Conservation (phyloP, 30 jellyfish, hydroid and myxozoan species). For the Hydractinia echinata region DNA sequence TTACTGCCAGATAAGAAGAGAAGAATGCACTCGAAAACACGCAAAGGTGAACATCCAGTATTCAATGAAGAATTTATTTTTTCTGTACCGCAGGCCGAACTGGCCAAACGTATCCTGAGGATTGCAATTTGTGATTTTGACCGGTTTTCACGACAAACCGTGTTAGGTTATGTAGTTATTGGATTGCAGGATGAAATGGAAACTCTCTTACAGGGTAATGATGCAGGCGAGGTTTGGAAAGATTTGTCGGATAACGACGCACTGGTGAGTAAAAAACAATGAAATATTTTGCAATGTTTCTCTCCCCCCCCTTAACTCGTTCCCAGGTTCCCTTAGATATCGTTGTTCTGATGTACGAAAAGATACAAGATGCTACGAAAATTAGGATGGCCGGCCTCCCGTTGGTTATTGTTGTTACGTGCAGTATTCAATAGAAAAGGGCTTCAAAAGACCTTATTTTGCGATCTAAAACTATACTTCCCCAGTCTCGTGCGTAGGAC, state of each 20-base stretch:
- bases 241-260: slow-evolving; percentile 68
- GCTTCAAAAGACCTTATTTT: too few species aligned
- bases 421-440: too few species aligned
- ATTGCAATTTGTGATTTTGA: slow-evolving; percentile 77
- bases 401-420: too few species aligned
- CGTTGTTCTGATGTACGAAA: too few species aligned
- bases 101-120: slow-evolving; percentile 47
- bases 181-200: slow-evolving; percentile 60
- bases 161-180: slow-evolving; percentile 70
- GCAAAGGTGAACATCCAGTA: slow-evolving; percentile 68
- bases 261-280: slow-evolving; percentile 25
- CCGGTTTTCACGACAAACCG: slow-evolving; percentile 77
- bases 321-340: too few species aligned
- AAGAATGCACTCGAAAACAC: slow-evolving; percentile 60
- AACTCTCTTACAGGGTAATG: slow-evolving; percentile 48
- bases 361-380: too few species aligned
- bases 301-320: too few species aligned
- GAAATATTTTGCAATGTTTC: too few species aligned
- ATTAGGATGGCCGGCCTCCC: too few species aligned
- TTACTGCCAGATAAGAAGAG: slow-evolving; percentile 85
- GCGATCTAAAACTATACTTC: too few species aligned
- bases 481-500: too few species aligned
- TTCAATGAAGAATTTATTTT: slow-evolving; percentile 76
- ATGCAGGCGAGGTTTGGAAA: slow-evolving; percentile 85
- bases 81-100: slow-evolving; percentile 57